Evolutionary conservation across 2,888 invertebrate species (phyloP), one percentile per base, ranked within the genome.

Genomic region (Sphecodes monilicornis): DNA sequence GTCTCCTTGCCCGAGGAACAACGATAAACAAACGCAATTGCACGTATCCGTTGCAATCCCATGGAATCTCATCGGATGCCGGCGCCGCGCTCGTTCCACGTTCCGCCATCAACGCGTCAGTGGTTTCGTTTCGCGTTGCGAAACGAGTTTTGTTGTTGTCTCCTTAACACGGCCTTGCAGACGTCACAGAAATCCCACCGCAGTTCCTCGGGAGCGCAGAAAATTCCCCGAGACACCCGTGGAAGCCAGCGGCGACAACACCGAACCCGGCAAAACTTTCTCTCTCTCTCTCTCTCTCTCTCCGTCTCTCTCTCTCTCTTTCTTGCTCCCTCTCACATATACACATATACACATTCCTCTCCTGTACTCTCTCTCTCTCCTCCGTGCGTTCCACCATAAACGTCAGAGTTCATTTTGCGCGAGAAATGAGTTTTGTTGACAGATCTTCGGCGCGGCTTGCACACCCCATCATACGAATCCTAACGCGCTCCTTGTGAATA

Each of bases 111-210:
- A 81, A 76, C 83, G 75, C 82, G 71, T 82, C 82, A 57, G 50
- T 57, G 78, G 69, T 76, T 75, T 72, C 76, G 82, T 76, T 50
- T 68, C 77, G 26, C 32, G 46, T 64, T n/a, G 78, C 71, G 84
- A 76, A 76, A 85, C 79, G 84, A 83, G 78, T 79, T 83, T 78
- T 71, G 84, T 84, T 84, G 82, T 77, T 46, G 84, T 66, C 78
- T 84, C 74, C 82, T 84, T 84, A 81, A 76, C 83, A 69, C 66
- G 81, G 73, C 60, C 50, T 77, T 74, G 70, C 73, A 77, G 77
- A 84, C 77, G 73, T 84, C 84, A 70, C 74, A 43, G 82, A 82
- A 82, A 82, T 82, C 84, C 82, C 84, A 36, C 66, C 26, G 50
- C 81, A 36, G 84, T 82, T 77, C 54, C 82, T 84, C 60, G 70